phyloP scores from a whole-genome alignment of 2,113 vertebrate species.

The Nesospiza acunhae region DNA sequence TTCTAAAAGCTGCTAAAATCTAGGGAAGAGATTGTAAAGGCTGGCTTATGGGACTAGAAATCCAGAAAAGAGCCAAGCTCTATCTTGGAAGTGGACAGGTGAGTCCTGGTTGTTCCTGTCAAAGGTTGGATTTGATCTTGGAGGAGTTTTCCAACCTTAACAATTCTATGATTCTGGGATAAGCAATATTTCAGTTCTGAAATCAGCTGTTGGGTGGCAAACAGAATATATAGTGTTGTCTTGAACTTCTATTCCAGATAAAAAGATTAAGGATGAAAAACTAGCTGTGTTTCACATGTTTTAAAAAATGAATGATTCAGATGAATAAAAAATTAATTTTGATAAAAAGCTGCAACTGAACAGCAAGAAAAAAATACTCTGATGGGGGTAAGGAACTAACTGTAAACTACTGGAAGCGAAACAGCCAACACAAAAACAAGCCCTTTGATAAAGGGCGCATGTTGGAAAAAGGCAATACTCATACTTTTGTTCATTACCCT shows the following conservation, averaged over 20 bases:
- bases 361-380: not conserved
- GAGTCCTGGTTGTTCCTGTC: not conserved
- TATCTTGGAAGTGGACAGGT: not conserved
- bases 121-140: accelerated
- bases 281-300: not conserved
- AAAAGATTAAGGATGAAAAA: not conserved
- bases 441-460: not conserved
- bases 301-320: not conserved
- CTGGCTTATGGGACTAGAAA: not conserved
- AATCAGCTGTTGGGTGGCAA: not conserved
- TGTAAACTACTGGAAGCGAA: not conserved
- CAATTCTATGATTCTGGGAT: not conserved
- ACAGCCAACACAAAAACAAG: not conserved
- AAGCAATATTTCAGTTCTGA: not conserved
- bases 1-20: not conserved
- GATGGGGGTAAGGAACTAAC: not conserved
- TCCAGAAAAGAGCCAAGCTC: not conserved
- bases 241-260: not conserved
- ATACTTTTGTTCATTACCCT: not conserved
- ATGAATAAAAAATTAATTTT: not conserved
- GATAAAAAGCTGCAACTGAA: not conserved
- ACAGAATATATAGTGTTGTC: not conserved
- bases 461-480: not conserved
- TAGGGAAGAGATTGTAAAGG: not conserved
- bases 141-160: not conserved